These are phyloP conservation scores for Macrochelys suwanniensis DNA, from an alignment of 2,797 vertebrate genomes.

Conservation along the genomic window DNA sequence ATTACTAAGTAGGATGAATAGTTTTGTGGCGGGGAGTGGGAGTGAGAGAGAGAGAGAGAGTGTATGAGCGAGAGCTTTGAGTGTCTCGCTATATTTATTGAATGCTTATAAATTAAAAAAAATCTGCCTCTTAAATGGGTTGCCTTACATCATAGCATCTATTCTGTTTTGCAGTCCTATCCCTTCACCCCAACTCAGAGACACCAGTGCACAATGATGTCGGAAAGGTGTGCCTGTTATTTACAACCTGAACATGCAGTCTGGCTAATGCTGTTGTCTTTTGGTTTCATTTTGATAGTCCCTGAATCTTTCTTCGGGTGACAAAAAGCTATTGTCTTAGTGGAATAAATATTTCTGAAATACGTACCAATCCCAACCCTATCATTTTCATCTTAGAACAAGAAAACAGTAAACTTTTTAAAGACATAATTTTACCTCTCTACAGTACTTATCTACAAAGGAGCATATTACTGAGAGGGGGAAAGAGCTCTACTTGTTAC, in stretches of 20 bases:
- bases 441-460: conserved; percentile 89
- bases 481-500: conserved; percentile 78
- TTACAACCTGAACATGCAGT: not conserved
- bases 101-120: conserved; percentile 44
- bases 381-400: conserved; percentile 84
- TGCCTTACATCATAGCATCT: not conserved
- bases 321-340: conserved; percentile 80
- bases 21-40: conserved; percentile 32
- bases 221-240: conserved; percentile 48
- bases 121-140: conserved; percentile 38
- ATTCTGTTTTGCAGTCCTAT: not conserved
- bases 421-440: conserved; percentile 86
- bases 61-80: conserved; percentile 40
- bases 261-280: conserved; percentile 49
- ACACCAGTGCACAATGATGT: rapidly evolving
- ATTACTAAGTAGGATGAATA: conserved; percentile 70
- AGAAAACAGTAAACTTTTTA: conserved; percentile 85
- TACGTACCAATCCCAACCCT: conserved; percentile 78
- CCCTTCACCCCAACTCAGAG: not conserved
- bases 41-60: conserved; percentile 30
- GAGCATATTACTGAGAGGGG: conserved; percentile 83
- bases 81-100: conserved; percentile 69
- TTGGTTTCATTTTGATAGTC: conserved; percentile 77
- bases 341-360: conserved; percentile 84
- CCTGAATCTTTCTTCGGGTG: conserved; percentile 79